These are phyloP conservation scores for Dolomedes plantarius DNA, from an alignment of 2,888 invertebrate genomes.

Conservation along the genomic window DNA sequence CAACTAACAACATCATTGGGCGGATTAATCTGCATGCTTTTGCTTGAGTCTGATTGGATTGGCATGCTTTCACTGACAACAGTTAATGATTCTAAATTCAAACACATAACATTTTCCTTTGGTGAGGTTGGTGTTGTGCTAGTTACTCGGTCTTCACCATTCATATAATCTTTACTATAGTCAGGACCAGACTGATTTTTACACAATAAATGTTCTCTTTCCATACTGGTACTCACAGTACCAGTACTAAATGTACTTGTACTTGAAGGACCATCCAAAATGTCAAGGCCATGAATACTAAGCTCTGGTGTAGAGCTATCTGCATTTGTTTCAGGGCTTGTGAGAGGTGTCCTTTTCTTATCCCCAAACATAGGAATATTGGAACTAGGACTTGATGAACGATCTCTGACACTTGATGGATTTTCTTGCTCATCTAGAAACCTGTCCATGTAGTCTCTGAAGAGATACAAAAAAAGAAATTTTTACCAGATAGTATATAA, in stretches of 20 bases:
- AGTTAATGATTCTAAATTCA: constrained; percentile 47
- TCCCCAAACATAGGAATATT: constrained; percentile 60
- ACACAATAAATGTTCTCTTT: constrained; percentile 34
- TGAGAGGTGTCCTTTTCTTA: constrained; percentile 53
- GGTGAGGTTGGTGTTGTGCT: constrained; percentile 54
- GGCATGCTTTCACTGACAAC: constrained; percentile 51
- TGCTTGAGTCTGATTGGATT: constrained; percentile 46
- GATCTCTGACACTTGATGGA: constrained; percentile 62
- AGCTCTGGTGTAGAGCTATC: constrained; percentile 61
- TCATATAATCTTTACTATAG: constrained; percentile 49
- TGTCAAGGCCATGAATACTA: constrained; percentile 57
- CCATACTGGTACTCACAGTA: constrained; percentile 36
- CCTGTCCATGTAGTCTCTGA: constrained; percentile 91
- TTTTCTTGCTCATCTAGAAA: constrained; percentile 88
- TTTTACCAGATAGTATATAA: too few relatives aligned
- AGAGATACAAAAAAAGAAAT: not conserved
- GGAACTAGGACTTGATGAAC: constrained; percentile 69
- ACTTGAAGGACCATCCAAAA: constrained; percentile 58
- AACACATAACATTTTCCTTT: constrained; percentile 54
- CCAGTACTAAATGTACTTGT: constrained; percentile 62
- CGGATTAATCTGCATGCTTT: constrained; percentile 57
- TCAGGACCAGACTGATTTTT: constrained; percentile 38
- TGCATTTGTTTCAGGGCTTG: constrained; percentile 66
- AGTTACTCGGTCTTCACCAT: constrained; percentile 59
- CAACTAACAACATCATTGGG: constrained; percentile 65